Conservation (phyloP, 2,113 vertebrate species). For the Xiphophorus maculatus region DNA sequence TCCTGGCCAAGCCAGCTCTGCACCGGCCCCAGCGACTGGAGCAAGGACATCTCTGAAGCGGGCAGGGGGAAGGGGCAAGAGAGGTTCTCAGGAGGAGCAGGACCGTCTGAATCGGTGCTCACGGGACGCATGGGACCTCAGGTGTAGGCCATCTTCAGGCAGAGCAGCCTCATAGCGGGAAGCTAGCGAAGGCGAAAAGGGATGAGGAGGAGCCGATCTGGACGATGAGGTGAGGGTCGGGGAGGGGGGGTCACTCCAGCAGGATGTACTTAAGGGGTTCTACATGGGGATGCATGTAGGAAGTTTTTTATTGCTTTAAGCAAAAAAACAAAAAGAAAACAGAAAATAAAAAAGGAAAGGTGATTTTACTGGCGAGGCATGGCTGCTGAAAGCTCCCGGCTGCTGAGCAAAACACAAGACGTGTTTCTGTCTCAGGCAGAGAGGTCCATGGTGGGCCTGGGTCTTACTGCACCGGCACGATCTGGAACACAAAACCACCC, state of each 20-base stretch:
- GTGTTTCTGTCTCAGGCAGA: conserved; percentile 82
- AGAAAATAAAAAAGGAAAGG: conserved; percentile 79
- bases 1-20: conserved; percentile 99
- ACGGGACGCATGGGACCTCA: conserved; percentile 94
- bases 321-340: conserved; percentile 72
- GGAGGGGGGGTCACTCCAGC: conserved; percentile 87
- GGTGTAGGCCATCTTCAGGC: conserved; percentile 88
- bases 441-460: conserved; percentile 87
- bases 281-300: conserved; percentile 88
- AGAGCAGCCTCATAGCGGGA: conserved; percentile 83
- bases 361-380: conserved; percentile 88
- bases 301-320: conserved; percentile 80
- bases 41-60: conserved; percentile 95
- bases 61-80: conserved; percentile 84
- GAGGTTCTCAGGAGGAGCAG: conserved; percentile 92
- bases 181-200: conserved; percentile 58
- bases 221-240: conserved; percentile 69
- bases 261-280: conserved; percentile 82
- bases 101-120: conserved; percentile 90
- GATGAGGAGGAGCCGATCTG: conserved; percentile 80
- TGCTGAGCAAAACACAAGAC: conserved; percentile 80
- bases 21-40: conserved; percentile 97
- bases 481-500: conserved; percentile 79
- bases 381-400: conserved; percentile 83
- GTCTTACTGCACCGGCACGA: conserved; percentile 87